Base-by-base conservation (phyloP, 2,797 vertebrate species). In the Strix occidentalis region DNA sequence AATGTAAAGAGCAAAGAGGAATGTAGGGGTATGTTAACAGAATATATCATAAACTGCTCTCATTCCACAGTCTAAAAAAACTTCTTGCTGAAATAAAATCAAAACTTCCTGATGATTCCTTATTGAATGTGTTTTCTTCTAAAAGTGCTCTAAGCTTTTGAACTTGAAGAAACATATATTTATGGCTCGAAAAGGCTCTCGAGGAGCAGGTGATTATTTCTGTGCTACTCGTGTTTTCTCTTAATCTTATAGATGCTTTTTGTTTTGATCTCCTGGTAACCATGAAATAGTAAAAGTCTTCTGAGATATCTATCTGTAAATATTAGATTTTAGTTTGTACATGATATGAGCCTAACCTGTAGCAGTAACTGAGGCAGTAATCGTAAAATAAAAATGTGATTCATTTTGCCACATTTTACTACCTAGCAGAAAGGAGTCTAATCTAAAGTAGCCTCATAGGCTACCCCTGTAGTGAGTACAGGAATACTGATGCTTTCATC, bases 1-100 rank as follows among this genome's bases (percentile, higher is more conserved):
- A 91, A 93, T 3, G 53, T 84, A 93, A 93, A 91, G 92, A 95
- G 90, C 80, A 79, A 93, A 95, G 61, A 90, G 53, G 50, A 93
- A 88, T 68, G 50, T 74, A 80, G 35, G 72, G 72, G 24, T 75
- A 81, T 94, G 85, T 61, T 93, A 95, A 43, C 65, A 75, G 72
- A 91, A 78, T 84, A 71, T 86, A 90, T 70, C 50, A 93, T 54
- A 87, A 97, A 95, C 82, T 80, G 48, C 29, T 91, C 79, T 70
- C 61, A 77, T 77, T 93, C 61, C 45, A 77, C 51, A 63, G 16
- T 79, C 54, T 45, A 63, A 91, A 95, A 93, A 78, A 89, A 24
- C 5, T 82, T 90, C 46, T 75, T 57, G 20, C 81, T 91, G 71
- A 94, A 95, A 93, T 75, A 16, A 90, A 68, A 60, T 84, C 41